A percentile compares a stretch with the other conserved stretches of the same genome.
Conservation (phyloP, 2,113 vertebrate genomes). For the Lucifuga dentata region DNA sequence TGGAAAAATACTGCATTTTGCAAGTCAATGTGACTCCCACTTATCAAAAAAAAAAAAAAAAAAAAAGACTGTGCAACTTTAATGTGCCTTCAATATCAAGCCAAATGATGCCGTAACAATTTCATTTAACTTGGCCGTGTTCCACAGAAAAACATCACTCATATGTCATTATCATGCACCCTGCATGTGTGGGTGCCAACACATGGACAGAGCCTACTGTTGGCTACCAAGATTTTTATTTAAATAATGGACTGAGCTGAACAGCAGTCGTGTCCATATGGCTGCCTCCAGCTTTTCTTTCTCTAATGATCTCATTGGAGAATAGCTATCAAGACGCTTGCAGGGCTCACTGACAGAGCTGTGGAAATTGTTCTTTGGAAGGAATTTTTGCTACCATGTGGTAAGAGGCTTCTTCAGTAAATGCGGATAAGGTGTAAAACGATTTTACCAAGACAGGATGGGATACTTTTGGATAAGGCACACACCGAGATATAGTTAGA, state of each 20-base stretch:
- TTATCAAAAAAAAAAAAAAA: too few relatives aligned
- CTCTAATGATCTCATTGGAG: constrained; percentile 72
- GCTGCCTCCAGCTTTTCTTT: constrained; percentile 58
- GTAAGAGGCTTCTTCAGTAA: constrained; percentile 3
- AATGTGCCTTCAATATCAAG: background rate
- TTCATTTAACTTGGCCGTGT: background rate
- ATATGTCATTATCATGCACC: constrained; percentile 14
- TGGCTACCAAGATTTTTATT: constrained; percentile 44
- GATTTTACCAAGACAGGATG: constrained; percentile 16
- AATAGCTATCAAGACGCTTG: constrained; percentile 63
- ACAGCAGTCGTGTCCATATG: constrained; percentile 72
- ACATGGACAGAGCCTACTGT: constrained; percentile 12
- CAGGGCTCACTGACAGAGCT: constrained; percentile 34
- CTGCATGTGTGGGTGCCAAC: constrained; percentile 8
- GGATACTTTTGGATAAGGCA: background rate
- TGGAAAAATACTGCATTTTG: constrained; percentile 12
- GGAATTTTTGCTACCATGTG: constrained; percentile 6
- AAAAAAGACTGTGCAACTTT: constrained; percentile 2
- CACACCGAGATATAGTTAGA: background rate
- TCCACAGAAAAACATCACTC: constrained; percentile 6
- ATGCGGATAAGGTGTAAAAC: constrained; percentile 17
- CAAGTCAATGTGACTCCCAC: constrained; percentile 24
- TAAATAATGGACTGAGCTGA: constrained; percentile 62
- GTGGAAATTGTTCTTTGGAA: constrained; percentile 30
- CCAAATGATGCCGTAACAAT: constrained; percentile 8